Percentiles rank a stretch among this genome's conserved stretches.
These are phyloP conservation scores for Netelia melanura DNA, from an alignment of 2,888 invertebrate genomes.

Conservation along the genomic window DNA sequence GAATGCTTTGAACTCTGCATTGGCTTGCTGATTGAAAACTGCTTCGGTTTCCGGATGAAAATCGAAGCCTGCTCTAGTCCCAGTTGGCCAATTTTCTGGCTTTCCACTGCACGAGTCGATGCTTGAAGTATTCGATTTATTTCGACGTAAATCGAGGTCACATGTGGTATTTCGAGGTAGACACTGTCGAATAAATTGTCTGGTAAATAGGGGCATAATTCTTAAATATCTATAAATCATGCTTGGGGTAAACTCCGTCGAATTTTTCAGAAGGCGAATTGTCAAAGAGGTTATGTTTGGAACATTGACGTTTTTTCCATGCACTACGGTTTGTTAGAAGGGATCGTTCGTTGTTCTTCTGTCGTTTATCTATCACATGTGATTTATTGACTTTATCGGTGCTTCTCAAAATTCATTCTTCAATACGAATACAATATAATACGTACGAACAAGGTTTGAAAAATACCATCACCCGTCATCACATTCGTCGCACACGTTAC, in stretches of 20 bases:
- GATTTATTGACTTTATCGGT: constrained; percentile 29
- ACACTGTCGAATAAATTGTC: constrained; percentile 16
- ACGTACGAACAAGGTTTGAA: constrained; percentile 31
- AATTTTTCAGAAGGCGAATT: background rate
- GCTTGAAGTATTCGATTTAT: constrained; percentile 46
- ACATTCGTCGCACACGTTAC: background rate
- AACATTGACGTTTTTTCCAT: background rate
- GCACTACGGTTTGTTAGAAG: background rate
- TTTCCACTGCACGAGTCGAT: constrained; percentile 54
- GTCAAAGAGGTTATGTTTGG: background rate
- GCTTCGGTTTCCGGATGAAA: constrained; percentile 85
- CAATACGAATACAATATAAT: constrained; percentile 4
- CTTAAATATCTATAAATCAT: constrained; percentile 51
- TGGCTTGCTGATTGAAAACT: constrained; percentile 86
- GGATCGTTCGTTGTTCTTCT: background rate
- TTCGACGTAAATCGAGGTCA: constrained; percentile 6
- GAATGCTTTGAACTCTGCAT: constrained; percentile 87
- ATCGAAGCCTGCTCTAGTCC: constrained; percentile 72
- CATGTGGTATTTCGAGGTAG: background rate
- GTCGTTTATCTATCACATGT: background rate
- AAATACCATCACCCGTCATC: constrained; percentile 21
- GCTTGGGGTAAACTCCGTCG: background rate
- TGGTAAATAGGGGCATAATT: constrained; percentile 28
- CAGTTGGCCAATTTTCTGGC: constrained; percentile 76
- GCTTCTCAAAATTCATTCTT: constrained; percentile 13